Evolutionary conservation across 2,888 invertebrate species (phyloP).

Genomic region (Isoperla grammatica): DNA sequence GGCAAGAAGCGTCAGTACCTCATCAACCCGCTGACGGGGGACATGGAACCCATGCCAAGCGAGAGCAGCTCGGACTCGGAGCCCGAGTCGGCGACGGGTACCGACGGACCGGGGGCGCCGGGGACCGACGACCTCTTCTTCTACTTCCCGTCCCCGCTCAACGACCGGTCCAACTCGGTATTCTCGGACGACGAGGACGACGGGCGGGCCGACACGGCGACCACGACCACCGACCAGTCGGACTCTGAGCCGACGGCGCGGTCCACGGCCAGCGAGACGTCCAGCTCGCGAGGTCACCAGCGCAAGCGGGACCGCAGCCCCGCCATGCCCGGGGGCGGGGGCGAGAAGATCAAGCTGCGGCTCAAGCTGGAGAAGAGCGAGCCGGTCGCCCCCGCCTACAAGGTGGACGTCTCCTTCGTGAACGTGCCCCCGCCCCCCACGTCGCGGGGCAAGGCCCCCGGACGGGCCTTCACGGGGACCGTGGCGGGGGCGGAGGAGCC

Average conservation of each 20-base stretch:
- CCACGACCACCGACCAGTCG: conserved; percentile 49
- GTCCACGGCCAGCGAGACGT: conserved; percentile 50
- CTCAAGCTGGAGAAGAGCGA: conserved; percentile 79
- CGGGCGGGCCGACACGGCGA: conserved; percentile 45
- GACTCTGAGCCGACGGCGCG: conserved; percentile 53
- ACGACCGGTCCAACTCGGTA: conserved; percentile 47
- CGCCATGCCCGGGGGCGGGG: no score
- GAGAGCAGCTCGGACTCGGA: conserved; percentile 60
- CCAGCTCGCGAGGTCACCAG: conserved; percentile 28
- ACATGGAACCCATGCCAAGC: conserved; percentile 72
- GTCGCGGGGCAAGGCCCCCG: conserved; percentile 2
- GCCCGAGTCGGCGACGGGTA: conserved; percentile 44
- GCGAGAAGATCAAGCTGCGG: conserved; percentile 74
- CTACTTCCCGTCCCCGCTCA: conserved; percentile 44
- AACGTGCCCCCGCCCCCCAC: conserved; percentile 44
- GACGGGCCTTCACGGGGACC: conserved; percentile 6
- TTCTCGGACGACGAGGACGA: conserved; percentile 57
- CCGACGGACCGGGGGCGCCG: conserved; percentile 37
- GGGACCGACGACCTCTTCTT: conserved; percentile 45
- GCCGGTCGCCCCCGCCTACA: conserved; percentile 71
- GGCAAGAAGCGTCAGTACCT: conserved; percentile 73
- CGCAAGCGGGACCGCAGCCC: conserved; percentile 27
- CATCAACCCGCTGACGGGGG: conserved; percentile 82
- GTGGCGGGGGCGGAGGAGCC: conserved; percentile 56
- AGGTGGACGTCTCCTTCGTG: conserved; percentile 72